Base-by-base conservation (phyloP, 2,888 invertebrate species). In the Apotomis capreana region DNA sequence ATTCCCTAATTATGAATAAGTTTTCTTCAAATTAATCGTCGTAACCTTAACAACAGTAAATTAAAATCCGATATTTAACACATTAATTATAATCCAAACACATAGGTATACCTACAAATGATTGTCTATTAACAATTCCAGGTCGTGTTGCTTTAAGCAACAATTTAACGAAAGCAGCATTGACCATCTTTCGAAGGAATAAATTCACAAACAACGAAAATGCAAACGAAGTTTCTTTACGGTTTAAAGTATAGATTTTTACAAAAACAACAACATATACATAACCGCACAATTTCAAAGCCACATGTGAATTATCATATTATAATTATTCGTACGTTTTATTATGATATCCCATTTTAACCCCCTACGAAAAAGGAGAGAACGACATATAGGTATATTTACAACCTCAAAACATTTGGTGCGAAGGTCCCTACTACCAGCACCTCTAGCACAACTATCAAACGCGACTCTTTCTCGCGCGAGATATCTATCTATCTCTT, bases 201-300 rank as follows among this genome's bases (percentile, higher is more conserved):
- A 44, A 62, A 13, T 15, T 49, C 49, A 57, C 13, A 55, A 46
- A 51, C 15, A 69, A 69, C 13, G 3, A 51, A 63, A 57, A 51
- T 4, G 9, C 15, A 54, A 57, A 62, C 36, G 3, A 61, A 68
- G 8, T 59, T 36, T 46, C 10, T 44, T 64, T 40, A 10, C 9
- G 58, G 58, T 15, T 62, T 62, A 55, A 55, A 54, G 36, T 44
- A 62, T 55, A 15, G 61, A 37, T 55, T 54, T 84, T 85, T 81
- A 4, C 80, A 83, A 65, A 49, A 62, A 51, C 70, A 76, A 69
- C 64, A 26, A 51, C 69, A 67, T 65, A 49, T 54, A 49, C n/a
- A 44, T 37, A 51, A 57, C 55, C 26, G 26, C 40, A 55, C n/a
- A 15, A 61, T 26, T 46, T 26, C 12, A 49, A 52, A 36, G 46